Evolutionary conservation across 2,113 vertebrate genomes (phyloP).

Genomic region (Oryzias melastigma): DNA sequence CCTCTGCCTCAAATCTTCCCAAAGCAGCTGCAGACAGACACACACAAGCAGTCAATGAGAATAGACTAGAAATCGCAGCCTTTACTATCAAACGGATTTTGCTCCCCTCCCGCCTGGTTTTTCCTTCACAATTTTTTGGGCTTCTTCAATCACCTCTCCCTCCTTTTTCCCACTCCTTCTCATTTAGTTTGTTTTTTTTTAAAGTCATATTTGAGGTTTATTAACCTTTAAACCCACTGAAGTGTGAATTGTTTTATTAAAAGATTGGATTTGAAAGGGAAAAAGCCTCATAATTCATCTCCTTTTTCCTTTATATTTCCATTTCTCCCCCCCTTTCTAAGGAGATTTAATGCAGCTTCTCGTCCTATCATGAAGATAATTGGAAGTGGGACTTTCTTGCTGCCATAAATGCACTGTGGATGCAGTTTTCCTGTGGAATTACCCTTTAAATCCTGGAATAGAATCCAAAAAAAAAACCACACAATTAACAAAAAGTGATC

Average conservation of each 20-base stretch:
- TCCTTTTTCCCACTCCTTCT: constrained; percentile 12
- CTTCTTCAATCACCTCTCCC: constrained; percentile 17
- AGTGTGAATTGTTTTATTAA: constrained; percentile 12
- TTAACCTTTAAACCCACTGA: constrained; percentile 8
- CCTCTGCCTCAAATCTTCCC: constrained; percentile 28
- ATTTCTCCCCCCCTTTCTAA: constrained; percentile 35
- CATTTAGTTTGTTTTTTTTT: neutral
- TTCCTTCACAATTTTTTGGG: constrained; percentile 22
- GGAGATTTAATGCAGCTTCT: constrained; percentile 60
- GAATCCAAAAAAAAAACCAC: constrained; percentile 49
- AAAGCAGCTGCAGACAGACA: constrained; percentile 56
- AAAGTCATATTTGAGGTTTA: neutral
- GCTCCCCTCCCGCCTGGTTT: constrained; percentile 19
- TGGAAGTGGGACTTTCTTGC: constrained; percentile 54
- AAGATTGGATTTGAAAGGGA: constrained; percentile 1
- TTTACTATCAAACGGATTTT: constrained; percentile 51
- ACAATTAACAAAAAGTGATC: constrained; percentile 35
- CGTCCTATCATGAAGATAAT: constrained; percentile 59
- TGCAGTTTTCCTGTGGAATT: constrained; percentile 74
- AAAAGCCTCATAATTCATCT: constrained; percentile 56
- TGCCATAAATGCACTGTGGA: constrained; percentile 62
- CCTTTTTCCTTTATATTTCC: constrained; percentile 44
- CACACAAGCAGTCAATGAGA: constrained; percentile 67
- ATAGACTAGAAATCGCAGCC: constrained; percentile 56
- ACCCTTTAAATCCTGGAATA: constrained; percentile 70